phyloP scores from a whole-genome alignment of 2,113 vertebrate species.

The Psittacara wagleri region DNA sequence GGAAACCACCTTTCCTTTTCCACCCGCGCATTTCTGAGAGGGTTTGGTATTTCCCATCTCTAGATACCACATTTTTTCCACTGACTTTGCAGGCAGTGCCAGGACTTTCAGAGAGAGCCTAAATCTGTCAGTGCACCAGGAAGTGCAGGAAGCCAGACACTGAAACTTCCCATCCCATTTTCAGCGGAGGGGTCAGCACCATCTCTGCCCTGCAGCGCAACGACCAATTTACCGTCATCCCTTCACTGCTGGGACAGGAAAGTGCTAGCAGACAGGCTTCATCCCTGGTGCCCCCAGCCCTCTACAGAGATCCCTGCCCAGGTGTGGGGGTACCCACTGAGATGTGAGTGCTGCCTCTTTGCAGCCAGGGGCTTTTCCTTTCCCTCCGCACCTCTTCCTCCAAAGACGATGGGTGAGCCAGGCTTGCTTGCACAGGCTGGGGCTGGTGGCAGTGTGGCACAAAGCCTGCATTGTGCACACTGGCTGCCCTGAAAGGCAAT shows the following conservation, averaged over 20 bases:
- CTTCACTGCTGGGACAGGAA: neutral
- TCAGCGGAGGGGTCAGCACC: slow-evolving; percentile 1
- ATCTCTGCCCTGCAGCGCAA: neutral
- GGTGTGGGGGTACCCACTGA: neutral
- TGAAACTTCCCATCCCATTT: slow-evolving; percentile 28
- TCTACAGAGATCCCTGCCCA: neutral
- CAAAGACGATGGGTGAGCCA: neutral
- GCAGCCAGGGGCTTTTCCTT: neutral
- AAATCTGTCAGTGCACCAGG: slow-evolving; percentile 42
- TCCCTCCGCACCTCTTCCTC: neutral
- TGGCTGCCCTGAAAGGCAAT: slow-evolving; percentile 34
- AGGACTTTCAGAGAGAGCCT: slow-evolving; percentile 16
- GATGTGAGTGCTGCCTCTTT: neutral
- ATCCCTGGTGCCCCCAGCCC: neutral
- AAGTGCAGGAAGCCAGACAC: slow-evolving; percentile 36
- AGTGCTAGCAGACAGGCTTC: neutral
- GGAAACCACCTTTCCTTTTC: slow-evolving; percentile 55
- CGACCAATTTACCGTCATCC: neutral
- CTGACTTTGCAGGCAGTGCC: neutral
- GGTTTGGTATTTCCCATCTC: slow-evolving; percentile 57
- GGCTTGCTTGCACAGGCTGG: neutral
- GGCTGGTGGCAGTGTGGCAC: slow-evolving; percentile 62
- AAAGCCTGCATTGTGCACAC: slow-evolving; percentile 65
- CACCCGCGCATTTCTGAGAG: neutral
- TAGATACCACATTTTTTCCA: slow-evolving; percentile 50